Conservation (phyloP, 1,140 invertebrate genomes). For the Diorhabda carinulata region DNA sequence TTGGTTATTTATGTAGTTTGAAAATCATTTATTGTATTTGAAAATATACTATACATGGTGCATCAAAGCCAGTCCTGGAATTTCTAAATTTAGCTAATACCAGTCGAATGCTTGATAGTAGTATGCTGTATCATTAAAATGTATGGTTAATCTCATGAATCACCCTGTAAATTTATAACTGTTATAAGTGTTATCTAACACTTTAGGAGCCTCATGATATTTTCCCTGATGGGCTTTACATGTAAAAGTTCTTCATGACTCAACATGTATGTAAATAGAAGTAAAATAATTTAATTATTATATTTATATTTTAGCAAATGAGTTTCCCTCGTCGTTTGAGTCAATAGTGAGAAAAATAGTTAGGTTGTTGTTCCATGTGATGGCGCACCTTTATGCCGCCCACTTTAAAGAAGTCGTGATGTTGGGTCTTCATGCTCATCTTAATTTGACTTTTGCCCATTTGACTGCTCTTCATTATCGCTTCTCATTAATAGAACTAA, state of each 20-base stretch:
- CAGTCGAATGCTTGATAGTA: too few relatives aligned
- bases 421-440: constrained; percentile 87
- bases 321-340: constrained; percentile 93
- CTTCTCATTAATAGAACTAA: constrained; percentile 90
- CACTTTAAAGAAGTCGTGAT: constrained; percentile 94
- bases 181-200: too few relatives aligned
- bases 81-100: too few relatives aligned
- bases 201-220: too few relatives aligned
- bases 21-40: too few relatives aligned
- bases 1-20: too few relatives aligned
- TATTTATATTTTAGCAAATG: constrained; percentile 68
- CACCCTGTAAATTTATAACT: too few relatives aligned
- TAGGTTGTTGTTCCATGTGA: constrained; percentile 92
- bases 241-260: not conserved
- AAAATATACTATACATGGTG: too few relatives aligned
- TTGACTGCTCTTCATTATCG: constrained; percentile 83
- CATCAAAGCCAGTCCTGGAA: too few relatives aligned
- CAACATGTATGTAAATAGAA: not conserved
- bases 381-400: constrained; percentile 96
- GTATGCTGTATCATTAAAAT: too few relatives aligned
- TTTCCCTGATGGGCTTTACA: not conserved
- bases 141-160: too few relatives aligned
- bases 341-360: constrained; percentile 93
- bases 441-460: constrained; percentile 95
- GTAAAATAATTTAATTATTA: constrained; percentile 1